phyloP scores from a whole-genome alignment of 2,888 invertebrate species.

The Drepana falcataria region DNA sequence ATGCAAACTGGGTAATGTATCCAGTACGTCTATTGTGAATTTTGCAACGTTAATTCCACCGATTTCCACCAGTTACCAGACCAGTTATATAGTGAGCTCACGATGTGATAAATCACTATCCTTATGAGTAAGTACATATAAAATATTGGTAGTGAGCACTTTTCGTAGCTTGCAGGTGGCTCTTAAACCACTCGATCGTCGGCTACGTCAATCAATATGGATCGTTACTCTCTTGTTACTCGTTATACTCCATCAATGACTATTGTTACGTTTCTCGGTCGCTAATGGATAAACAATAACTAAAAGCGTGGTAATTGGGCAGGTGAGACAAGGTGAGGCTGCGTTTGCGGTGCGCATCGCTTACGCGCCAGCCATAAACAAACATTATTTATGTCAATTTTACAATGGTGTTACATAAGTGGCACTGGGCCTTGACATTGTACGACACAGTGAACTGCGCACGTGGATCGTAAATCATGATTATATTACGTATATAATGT shows the following conservation, averaged over 20 bases:
- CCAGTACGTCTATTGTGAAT: too few relatives aligned
- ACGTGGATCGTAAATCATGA: conserved; percentile 69
- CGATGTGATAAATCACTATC: too few relatives aligned
- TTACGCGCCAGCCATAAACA: conserved; percentile 41
- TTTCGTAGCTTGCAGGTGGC: too few relatives aligned
- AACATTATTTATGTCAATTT: conserved; percentile 63
- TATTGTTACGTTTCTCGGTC: not conserved
- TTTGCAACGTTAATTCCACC: too few relatives aligned
- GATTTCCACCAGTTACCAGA: too few relatives aligned
- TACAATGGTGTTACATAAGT: conserved; percentile 67
- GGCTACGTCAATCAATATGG: too few relatives aligned
- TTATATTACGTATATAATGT: conserved; percentile 30
- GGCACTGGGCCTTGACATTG: conserved; percentile 70
- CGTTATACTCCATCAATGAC: not conserved
- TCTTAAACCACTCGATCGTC: too few relatives aligned
- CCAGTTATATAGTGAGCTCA: too few relatives aligned
- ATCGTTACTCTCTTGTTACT: too few relatives aligned
- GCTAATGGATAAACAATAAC: not conserved
- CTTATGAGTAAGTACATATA: too few relatives aligned
- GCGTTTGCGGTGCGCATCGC: conserved; percentile 25
- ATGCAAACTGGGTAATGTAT: too few relatives aligned
- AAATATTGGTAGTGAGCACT: too few relatives aligned
- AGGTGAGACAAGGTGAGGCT: conserved; percentile 6
- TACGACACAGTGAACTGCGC: conserved; percentile 60
- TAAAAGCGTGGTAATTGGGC: not conserved